Evolutionary conservation across 2,888 invertebrate species (phyloP).

Genomic region (Chirona hameri): DNA sequence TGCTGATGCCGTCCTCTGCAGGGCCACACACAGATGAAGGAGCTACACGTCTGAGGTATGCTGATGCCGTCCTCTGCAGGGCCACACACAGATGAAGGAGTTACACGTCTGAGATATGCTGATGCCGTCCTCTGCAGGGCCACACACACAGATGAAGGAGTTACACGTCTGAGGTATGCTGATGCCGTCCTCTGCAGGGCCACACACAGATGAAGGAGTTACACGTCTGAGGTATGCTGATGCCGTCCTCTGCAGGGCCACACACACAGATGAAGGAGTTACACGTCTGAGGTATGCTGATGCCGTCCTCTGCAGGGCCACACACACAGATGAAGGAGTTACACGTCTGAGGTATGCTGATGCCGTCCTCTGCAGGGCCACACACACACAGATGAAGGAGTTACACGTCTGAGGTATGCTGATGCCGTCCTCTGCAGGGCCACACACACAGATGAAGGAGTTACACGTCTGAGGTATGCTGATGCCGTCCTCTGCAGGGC

Average conservation of each 20-base stretch:
- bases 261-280: too few relatives aligned
- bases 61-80: constrained; percentile 77
- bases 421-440: constrained; percentile 73
- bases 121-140: constrained; percentile 73
- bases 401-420: constrained; percentile 87
- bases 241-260: constrained; percentile 71
- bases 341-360: constrained; percentile 86
- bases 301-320: constrained; percentile 71
- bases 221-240: constrained; percentile 86
- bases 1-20: constrained; percentile 78
- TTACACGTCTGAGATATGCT: constrained; percentile 87
- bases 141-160: too few relatives aligned
- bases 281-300: constrained; percentile 86
- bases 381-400: too few relatives aligned
- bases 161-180: constrained; percentile 87
- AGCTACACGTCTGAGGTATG: constrained; percentile 84
- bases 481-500: constrained; percentile 73
- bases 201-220: too few relatives aligned
- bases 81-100: too few relatives aligned
- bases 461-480: constrained; percentile 87
- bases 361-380: constrained; percentile 71
- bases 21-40: too few relatives aligned
- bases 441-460: too few relatives aligned
- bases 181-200: constrained; percentile 73
- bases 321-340: too few relatives aligned